phyloP scores from a whole-genome alignment of 2,797 vertebrate genomes.

The Fistularia tabacaria region DNA sequence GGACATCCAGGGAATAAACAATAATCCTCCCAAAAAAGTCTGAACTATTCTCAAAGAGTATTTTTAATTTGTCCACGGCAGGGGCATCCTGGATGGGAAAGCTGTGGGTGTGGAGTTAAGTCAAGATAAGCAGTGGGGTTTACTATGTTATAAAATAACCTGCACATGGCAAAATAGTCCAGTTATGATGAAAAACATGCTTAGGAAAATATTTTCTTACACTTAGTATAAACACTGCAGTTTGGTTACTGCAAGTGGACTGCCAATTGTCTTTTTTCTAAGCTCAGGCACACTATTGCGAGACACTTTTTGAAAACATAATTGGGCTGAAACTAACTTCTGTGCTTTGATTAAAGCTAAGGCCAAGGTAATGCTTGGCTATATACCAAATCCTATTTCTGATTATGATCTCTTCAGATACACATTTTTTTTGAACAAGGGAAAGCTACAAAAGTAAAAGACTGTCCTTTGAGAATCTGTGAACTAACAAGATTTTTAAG shows the following conservation, averaged over 20 bases:
- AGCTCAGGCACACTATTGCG: no score
- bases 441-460: no score
- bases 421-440: no score
- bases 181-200: constrained; percentile 17
- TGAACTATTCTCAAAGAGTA: constrained; percentile 86
- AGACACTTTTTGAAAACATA: no score
- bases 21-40: constrained; percentile 96
- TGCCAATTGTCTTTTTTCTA: no score
- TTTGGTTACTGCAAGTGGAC: constrained; percentile 50
- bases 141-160: not conserved
- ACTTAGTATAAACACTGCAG: constrained; percentile 29
- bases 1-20: constrained; percentile 86
- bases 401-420: no score
- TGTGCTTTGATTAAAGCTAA: no score
- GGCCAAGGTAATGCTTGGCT: no score
- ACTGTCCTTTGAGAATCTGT: no score
- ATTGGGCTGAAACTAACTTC: no score
- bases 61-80: constrained; percentile 81
- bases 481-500: no score
- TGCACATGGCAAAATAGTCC: not conserved
- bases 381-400: no score
- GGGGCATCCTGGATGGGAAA: constrained; percentile 82
- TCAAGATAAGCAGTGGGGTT: constrained; percentile 36
- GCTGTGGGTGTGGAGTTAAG: constrained; percentile 83
- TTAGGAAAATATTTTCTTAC: constrained; percentile 50